Evolutionary conservation across 2,113 vertebrate species (phyloP).

Genomic region (Coptodon bakossiorum): DNA sequence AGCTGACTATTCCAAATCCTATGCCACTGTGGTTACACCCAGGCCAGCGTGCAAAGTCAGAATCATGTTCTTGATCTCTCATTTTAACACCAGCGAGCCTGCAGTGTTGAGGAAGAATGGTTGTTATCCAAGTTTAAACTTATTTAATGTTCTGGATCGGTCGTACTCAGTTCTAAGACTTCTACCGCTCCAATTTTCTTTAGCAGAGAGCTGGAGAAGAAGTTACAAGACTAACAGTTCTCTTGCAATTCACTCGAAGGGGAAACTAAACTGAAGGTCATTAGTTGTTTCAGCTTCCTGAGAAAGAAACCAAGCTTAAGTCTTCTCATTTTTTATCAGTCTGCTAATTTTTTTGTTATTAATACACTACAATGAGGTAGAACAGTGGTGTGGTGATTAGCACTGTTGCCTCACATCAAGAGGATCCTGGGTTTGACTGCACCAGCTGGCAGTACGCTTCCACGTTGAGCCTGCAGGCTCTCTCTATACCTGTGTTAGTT

Average conservation of each 20-base stretch:
- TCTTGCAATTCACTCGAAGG: no score
- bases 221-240: no score
- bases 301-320: background rate
- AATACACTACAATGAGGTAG: background rate
- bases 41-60: background rate
- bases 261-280: background rate
- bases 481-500: background rate
- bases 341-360: background rate
- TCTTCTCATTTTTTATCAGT: background rate
- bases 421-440: background rate
- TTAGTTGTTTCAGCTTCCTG: background rate
- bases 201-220: no score
- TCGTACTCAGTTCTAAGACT: no score
- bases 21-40: background rate
- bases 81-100: background rate
- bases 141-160: no score
- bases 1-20: background rate
- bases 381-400: background rate
- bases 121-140: background rate
- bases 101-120: background rate
- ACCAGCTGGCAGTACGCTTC: background rate
- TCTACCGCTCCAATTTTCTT: no score
- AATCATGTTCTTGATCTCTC: background rate
- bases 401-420: background rate
- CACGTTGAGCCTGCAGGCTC: background rate